phyloP scores from a whole-genome alignment of 1,140 invertebrate genomes.

The Neuroterus valhalla region DNA sequence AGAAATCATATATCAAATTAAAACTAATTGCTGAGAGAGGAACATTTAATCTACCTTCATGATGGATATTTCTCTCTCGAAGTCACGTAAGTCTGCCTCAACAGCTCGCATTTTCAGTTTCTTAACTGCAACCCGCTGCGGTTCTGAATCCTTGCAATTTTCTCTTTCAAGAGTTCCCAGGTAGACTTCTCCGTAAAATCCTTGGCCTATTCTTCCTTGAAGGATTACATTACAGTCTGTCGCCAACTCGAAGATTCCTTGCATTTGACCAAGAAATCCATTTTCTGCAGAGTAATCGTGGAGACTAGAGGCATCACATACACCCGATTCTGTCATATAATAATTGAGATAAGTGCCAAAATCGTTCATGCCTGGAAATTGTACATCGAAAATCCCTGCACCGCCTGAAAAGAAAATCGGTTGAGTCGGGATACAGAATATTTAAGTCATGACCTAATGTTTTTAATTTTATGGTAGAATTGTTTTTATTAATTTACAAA shows the following conservation, averaged over 20 bases:
- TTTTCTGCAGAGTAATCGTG: slow-evolving; percentile 40
- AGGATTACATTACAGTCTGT: slow-evolving; percentile 77
- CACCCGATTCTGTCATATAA: slow-evolving; percentile 31
- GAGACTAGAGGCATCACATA: slow-evolving; percentile 35
- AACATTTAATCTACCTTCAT: slow-evolving; percentile 78
- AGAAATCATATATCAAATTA: too few relatives aligned
- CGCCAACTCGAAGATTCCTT: slow-evolving; percentile 74
- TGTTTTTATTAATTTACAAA: too few relatives aligned
- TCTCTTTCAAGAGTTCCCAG: slow-evolving; percentile 78
- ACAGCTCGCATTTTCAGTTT: slow-evolving; percentile 77
- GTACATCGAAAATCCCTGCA: slow-evolving; percentile 23
- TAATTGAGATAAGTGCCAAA: slow-evolving; percentile 45
- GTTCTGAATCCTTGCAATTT: slow-evolving; percentile 68
- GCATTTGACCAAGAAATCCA: slow-evolving; percentile 65
- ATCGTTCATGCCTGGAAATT: slow-evolving; percentile 8
- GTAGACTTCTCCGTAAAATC: slow-evolving; percentile 85
- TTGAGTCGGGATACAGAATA: not conserved
- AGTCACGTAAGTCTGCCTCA: slow-evolving; percentile 76
- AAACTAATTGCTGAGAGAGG: too few relatives aligned
- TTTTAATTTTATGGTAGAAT: not conserved
- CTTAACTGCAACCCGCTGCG: slow-evolving; percentile 83
- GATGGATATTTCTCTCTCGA: slow-evolving; percentile 84
- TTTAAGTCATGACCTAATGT: not conserved
- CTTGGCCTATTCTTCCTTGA: slow-evolving; percentile 79
- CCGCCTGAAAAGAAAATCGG: slow-evolving; percentile 34